Evolutionary conservation across 2,888 invertebrate species (phyloP), one percentile per base, ranked within the genome.

Genomic region (Mythimna albipuncta): DNA sequence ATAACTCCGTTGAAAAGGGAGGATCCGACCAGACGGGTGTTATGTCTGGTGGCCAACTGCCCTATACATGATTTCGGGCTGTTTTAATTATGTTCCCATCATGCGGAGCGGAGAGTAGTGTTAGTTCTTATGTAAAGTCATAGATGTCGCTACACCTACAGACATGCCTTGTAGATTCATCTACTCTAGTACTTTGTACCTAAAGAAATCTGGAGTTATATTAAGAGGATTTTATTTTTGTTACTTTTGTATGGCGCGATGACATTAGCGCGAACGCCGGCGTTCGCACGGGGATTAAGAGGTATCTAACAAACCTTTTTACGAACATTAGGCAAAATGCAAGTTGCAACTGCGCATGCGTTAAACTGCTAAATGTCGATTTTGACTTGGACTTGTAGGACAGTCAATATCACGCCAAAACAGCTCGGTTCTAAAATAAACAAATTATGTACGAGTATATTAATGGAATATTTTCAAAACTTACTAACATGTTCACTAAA

Each of bases 351-450:
- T 63, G 69, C 78, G 78, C 78, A 78, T 78, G 78, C 78, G 78
- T 79, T 59, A 59, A 50, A 50, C n/a, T 32, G 38, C 21, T 50
- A 77, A 79, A 79, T n/a, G 79, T 74, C 79, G 79, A 79, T 78
- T 59, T 58, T 62, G 68, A 62, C 62, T 69, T 68, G 11, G 68
- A 54, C 57, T 59, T 68, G 26, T 55, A 59, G 58, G 62, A 72
- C 73, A 21, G 72, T 32, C 21, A 50, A 65, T 55, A 52, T 62
- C 26, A n/a, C n/a, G n/a, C n/a, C 38, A 62, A 47, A 21, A 72
- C 32, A 21, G 50, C 64, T 61, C 38, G 21, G 35, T 38, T 52
- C 26, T 26, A 57, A 58, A 41, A 65, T 64, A 61, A 64, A 47
- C 11, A 67, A 75, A 75, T 64, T 26, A 79, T 75, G 80, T 65